Evolutionary conservation across 2,797 vertebrate species (phyloP).

Genomic region (Girardinus metallicus): DNA sequence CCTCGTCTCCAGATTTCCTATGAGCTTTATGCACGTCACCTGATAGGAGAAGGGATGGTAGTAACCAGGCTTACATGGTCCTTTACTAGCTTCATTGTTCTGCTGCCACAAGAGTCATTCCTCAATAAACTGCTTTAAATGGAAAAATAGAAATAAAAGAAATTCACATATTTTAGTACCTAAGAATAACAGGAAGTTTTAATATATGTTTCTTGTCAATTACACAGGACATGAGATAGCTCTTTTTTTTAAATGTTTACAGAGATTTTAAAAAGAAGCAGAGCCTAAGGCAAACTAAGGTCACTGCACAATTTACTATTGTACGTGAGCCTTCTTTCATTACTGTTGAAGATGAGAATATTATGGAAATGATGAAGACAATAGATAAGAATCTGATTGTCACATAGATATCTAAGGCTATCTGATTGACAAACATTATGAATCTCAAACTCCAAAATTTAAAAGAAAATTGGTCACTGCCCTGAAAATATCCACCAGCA

Average conservation of each 20-base stretch:
- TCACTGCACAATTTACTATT: background rate
- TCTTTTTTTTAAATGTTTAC: background rate
- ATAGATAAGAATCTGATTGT: background rate
- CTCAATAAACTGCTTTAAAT: background rate
- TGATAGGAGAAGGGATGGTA: background rate
- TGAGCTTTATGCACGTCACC: background rate
- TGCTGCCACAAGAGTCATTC: background rate
- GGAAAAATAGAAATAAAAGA: too few relatives aligned
- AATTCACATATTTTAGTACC: too few relatives aligned
- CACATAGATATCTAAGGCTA: background rate
- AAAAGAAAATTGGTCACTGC: background rate
- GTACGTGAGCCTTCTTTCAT: background rate
- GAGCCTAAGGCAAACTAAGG: background rate
- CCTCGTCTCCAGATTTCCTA: background rate
- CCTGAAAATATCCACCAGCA: background rate
- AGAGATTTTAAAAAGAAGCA: background rate
- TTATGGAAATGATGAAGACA: background rate
- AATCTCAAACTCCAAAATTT: background rate
- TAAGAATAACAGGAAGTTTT: too few relatives aligned
- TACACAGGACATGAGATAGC: background rate
- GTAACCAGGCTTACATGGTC: background rate
- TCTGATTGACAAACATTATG: background rate
- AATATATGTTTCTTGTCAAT: background rate
- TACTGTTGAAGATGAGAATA: background rate
- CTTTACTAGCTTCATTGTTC: background rate